Evolutionary conservation across 2,888 invertebrate genomes (phyloP).

Genomic region (Chalcis sispes): DNA sequence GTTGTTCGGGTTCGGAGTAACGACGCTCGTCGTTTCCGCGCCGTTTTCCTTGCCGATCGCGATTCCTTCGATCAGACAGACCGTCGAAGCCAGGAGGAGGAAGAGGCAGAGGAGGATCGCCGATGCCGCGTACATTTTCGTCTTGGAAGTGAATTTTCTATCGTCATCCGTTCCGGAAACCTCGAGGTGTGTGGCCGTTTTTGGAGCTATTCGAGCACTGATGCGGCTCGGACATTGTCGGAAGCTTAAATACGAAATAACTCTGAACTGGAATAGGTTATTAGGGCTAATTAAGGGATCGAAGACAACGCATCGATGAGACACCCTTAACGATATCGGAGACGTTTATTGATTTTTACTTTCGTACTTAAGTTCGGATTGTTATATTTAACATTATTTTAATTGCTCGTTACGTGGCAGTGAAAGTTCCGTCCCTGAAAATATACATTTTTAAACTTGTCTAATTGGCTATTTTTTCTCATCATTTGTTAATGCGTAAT

Average conservation of each 20-base stretch:
- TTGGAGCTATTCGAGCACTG: background rate
- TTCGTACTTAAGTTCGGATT: background rate
- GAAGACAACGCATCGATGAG: background rate
- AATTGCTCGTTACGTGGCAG: conserved; percentile 1
- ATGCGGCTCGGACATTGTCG: background rate
- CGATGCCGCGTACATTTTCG: conserved; percentile 2
- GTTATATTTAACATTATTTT: background rate
- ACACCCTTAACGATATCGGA: conserved; percentile 20
- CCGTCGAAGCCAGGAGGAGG: background rate
- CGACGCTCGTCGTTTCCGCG: background rate
- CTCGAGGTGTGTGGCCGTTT: background rate
- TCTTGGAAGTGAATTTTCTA: background rate
- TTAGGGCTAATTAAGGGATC: conserved; percentile 1
- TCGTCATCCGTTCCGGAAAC: background rate
- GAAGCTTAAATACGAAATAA: background rate
- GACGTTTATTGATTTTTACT: conserved; percentile 1
- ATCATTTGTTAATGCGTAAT: too few species aligned
- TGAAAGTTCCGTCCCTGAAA: conserved; percentile 1
- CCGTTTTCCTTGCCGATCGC: background rate
- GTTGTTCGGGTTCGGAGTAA: conserved; percentile 4
- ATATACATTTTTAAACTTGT: background rate
- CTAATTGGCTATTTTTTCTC: too few species aligned
- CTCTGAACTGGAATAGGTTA: background rate
- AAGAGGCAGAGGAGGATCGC: background rate
- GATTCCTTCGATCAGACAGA: conserved; percentile 13